Percentiles rank a stretch among this genome's conserved stretches.
Conservation (phyloP, 2,797 vertebrate species). For the Coendou prehensilis region DNA sequence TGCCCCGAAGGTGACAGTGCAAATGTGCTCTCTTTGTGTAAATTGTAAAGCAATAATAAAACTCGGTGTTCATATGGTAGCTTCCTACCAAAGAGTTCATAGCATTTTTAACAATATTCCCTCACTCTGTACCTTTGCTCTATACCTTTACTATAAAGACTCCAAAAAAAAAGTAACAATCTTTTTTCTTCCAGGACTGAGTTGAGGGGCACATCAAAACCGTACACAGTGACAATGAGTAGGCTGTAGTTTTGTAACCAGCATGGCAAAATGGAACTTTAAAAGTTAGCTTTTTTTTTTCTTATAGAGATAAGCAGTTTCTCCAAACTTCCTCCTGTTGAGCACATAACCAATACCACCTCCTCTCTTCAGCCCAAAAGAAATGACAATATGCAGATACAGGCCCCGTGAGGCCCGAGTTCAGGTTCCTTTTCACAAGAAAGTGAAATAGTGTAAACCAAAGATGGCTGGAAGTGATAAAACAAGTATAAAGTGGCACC, state of each 20-base stretch:
- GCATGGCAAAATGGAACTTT: not conserved
- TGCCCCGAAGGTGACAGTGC: conserved; percentile 2
- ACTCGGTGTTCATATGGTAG: not conserved
- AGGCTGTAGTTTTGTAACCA: not conserved
- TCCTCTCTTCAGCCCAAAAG: not conserved
- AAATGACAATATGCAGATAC: not conserved
- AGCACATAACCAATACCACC: not conserved
- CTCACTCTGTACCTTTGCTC: not conserved
- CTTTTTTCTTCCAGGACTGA: not conserved
- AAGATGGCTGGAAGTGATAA: not conserved
- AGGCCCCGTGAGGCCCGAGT: not conserved
- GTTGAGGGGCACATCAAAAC: not conserved
- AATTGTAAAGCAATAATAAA: conserved; percentile 22
- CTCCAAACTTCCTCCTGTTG: not conserved
- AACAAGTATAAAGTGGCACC: not conserved
- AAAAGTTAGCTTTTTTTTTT: not conserved
- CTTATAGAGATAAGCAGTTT: not conserved
- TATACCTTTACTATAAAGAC: not conserved
- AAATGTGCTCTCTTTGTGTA: conserved; percentile 24
- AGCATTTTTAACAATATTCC: conserved; percentile 30
- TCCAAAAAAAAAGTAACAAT: not conserved
- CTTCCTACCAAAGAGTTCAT: not conserved
- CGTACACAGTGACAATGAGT: not conserved
- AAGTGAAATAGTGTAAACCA: not conserved
- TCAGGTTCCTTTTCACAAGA: not conserved